phyloP scores from a whole-genome alignment of 2,797 vertebrate genomes.

The Brachymystax lenok region DNA sequence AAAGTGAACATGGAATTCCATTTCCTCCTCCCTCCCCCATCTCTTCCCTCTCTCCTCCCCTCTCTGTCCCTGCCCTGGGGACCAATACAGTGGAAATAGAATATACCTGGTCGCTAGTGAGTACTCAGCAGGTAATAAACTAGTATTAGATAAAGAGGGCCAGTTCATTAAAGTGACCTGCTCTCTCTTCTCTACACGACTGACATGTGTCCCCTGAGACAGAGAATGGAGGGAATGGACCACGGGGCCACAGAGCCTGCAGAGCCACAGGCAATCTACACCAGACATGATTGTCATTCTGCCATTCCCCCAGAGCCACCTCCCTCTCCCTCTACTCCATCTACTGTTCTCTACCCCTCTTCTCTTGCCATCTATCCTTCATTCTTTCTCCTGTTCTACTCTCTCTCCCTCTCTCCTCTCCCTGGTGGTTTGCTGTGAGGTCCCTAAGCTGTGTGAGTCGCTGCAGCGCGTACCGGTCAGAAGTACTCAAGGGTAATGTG shows the following conservation, averaged over 20 bases:
- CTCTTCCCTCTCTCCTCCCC: not conserved
- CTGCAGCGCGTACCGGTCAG: conserved; percentile 60
- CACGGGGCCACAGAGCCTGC: conserved; percentile 27
- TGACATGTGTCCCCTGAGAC: conserved; percentile 32
- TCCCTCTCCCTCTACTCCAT: conserved; percentile 6
- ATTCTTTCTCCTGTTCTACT: conserved; percentile 18
- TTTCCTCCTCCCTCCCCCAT: conserved; percentile 1
- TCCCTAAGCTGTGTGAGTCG: conserved; percentile 52
- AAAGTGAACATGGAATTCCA: conserved; percentile 46
- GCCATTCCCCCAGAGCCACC: conserved; percentile 36
- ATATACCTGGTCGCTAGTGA: conserved; percentile 35
- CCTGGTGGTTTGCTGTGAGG: conserved; percentile 23
- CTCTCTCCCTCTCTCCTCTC: conserved; percentile 6
- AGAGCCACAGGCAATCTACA: conserved; percentile 47
- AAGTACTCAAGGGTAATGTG: conserved; percentile 62
- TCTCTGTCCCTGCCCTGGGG: conserved; percentile 14
- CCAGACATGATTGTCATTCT: conserved; percentile 52
- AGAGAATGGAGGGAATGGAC: conserved; percentile 42
- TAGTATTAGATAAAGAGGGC: conserved; percentile 63
- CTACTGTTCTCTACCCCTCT: not conserved
- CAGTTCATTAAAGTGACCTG: conserved; percentile 68
- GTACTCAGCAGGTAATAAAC: conserved; percentile 70
- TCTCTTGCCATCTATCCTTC: conserved; percentile 17
- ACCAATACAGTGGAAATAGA: conserved; percentile 49
- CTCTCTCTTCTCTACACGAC: conserved; percentile 22